Base-by-base conservation (phyloP, 2,888 invertebrate species). In the Baronia brevicornis region DNA sequence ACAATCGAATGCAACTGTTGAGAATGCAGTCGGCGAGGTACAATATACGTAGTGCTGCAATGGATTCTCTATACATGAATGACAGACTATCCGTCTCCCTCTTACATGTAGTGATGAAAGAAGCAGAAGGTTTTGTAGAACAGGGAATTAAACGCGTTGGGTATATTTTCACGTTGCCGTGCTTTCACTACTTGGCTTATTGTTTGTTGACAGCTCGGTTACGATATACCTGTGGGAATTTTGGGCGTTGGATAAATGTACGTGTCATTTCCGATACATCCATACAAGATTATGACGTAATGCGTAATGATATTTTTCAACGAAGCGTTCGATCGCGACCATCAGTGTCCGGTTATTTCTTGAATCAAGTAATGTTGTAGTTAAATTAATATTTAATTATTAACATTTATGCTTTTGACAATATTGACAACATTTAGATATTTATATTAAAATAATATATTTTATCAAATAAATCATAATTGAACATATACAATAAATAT, bases 1-100 rank as follows among this genome's bases (percentile, higher is more conserved):
- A 41, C 48, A 53, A 55, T 56, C 49, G 50, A 61, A 57, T 53
- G 55, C 53, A 60, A 43, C 42, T 49, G 42, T 42, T 39, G 44
- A 48, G 59, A 53, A 48, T 51, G 55, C 54, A 48, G 46, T 49
- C 55, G 51, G 46, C 51, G 54, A 51, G 50, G 57, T 54, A 55
- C 54, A 53, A 45, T 55, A 26, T 27, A 38, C 28, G 46, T 54
- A 51, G 54, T 54, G 57, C 52, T 51, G 44, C 60, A 52, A 55
- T 55, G 53, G 54, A 51, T 54, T 36, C 37, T 27, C 33, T 33
- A 24, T 33, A 38, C 38, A 55, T 69, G 62, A 63, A 69, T 64
- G 64, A 58, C 32, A 18, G 39, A 40, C 38, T 27, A 19, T 43
- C 36, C 28, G 19, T 58, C 59, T 46, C 54, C 10, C 45, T 67